Conservation (phyloP, 1,140 invertebrate genomes). For the Cephus cinctus region DNA sequence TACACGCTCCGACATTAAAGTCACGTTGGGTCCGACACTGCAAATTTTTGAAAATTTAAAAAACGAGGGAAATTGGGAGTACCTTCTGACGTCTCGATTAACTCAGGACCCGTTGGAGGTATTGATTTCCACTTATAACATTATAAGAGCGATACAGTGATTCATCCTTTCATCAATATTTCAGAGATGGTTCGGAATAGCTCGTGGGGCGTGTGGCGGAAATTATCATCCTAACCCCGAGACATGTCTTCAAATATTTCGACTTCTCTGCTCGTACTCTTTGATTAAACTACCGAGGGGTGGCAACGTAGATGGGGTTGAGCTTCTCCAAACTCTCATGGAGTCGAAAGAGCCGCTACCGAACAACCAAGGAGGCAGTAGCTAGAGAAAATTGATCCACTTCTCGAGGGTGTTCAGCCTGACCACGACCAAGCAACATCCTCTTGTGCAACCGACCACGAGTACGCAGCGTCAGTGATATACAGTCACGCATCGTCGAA, state of each 20-base stretch:
- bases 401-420: conserved; percentile 2
- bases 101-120: background rate
- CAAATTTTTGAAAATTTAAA: background rate
- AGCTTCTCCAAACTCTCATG: conserved; percentile 10
- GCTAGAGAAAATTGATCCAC: conserved; percentile 1
- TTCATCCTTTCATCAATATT: too few relatives aligned
- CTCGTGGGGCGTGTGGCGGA: background rate
- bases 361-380: conserved; percentile 6
- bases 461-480: background rate
- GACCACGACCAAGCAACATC: too few relatives aligned
- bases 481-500: background rate
- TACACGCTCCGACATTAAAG: background rate
- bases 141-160: too few relatives aligned
- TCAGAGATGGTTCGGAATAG: background rate
- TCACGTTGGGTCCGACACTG: background rate
- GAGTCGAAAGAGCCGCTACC: conserved; percentile 8
- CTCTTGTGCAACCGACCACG: too few relatives aligned
- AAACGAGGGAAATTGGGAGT: background rate
- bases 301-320: conserved; percentile 5
- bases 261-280: conserved; percentile 10
- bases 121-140: too few relatives aligned
- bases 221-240: background rate
- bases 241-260: background rate
- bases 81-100: background rate
- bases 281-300: conserved; percentile 9